Conservation (phyloP, 2,113 vertebrate genomes). For the Ceyx melanurus region DNA sequence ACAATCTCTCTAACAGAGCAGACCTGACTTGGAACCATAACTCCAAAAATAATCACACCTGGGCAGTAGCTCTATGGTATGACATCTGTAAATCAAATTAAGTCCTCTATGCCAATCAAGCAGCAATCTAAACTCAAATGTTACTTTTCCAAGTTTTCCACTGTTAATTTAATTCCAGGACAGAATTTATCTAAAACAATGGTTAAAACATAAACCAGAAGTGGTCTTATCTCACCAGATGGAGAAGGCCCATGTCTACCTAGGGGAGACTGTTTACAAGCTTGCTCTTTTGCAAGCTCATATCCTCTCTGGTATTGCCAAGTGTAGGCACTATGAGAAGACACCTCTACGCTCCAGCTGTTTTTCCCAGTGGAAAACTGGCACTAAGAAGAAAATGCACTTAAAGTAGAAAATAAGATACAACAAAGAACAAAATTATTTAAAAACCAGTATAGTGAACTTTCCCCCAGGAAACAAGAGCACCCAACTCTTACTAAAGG, state of each 20-base stretch:
- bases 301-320: background rate
- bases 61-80: background rate
- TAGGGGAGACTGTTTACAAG: background rate
- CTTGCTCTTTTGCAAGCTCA: background rate
- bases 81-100: background rate
- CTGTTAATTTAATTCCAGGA: slow-evolving; percentile 30
- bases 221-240: background rate
- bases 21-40: background rate
- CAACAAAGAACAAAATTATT: background rate
- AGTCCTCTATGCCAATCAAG: background rate
- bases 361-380: background rate
- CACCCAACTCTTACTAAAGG: background rate
- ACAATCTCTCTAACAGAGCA: background rate
- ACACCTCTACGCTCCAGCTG: background rate
- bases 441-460: background rate
- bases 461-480: background rate
- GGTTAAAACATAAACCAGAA: slow-evolving; percentile 7
- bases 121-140: background rate
- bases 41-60: background rate
- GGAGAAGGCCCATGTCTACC: background rate
- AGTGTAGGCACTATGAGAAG: background rate
- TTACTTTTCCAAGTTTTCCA: background rate
- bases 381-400: background rate
- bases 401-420: background rate
- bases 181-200: background rate